Evolutionary conservation across 2,113 vertebrate genomes (phyloP).

Genomic region (Channa maculata): DNA sequence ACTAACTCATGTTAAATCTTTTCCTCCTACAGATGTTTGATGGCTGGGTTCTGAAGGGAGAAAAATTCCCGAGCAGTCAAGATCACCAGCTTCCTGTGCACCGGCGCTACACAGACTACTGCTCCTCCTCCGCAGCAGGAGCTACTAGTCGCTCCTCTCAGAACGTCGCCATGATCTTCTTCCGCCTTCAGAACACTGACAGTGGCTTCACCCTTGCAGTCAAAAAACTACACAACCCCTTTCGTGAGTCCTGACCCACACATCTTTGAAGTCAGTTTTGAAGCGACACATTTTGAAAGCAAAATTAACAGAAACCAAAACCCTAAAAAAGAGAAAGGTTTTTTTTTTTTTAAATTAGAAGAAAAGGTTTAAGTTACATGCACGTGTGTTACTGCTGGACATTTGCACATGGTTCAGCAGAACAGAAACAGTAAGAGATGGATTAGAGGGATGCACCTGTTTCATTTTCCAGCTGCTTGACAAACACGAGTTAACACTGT

Average conservation of each 20-base stretch:
- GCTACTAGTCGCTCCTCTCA: conserved; percentile 88
- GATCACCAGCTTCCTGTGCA: conserved; percentile 89
- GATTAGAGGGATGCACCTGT: conserved; percentile 72
- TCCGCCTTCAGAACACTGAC: conserved; percentile 87
- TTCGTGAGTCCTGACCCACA: conserved; percentile 87
- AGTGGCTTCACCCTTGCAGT: conserved; percentile 91
- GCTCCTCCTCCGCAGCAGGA: conserved; percentile 79
- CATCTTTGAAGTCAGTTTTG: background rate
- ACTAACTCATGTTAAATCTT: background rate
- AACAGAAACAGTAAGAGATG: conserved; percentile 54
- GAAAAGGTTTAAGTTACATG: background rate
- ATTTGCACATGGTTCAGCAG: conserved; percentile 53
- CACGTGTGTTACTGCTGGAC: conserved; percentile 37
- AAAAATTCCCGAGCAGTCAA: conserved; percentile 93
- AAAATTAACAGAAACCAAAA: background rate
- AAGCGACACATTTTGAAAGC: background rate
- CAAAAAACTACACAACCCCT: conserved; percentile 88
- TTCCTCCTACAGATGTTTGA: conserved; percentile 89
- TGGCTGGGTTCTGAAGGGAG: conserved; percentile 96
- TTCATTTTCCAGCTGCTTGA: conserved; percentile 64
- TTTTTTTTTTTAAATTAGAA: background rate
- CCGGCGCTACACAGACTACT: conserved; percentile 91
- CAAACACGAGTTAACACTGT: conserved; percentile 66
- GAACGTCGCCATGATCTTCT: conserved; percentile 97
- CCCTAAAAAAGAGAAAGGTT: background rate